phyloP scores from a whole-genome alignment of 2,888 invertebrate genomes.

The Diarsia rubi region DNA sequence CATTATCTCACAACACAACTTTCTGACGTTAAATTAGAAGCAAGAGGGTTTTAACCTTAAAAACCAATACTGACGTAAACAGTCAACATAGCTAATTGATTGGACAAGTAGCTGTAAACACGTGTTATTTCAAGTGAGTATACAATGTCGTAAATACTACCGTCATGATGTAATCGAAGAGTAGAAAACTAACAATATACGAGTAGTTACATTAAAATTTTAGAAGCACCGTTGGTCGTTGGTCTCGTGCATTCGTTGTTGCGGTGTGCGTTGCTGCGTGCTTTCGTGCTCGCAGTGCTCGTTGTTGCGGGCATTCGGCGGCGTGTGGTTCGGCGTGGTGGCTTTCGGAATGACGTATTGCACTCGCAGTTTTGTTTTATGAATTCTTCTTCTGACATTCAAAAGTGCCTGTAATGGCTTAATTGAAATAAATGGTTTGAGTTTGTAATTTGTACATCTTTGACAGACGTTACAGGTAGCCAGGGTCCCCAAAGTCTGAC shows the following conservation, averaged over 20 bases:
- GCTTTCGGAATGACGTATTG: too few relatives aligned
- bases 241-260: too few relatives aligned
- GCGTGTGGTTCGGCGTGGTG: too few relatives aligned
- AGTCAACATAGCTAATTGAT: slow-evolving; percentile 44
- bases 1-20: neutral
- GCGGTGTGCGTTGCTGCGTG: too few relatives aligned
- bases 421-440: too few relatives aligned
- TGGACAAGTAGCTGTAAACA: slow-evolving; percentile 44
- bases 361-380: too few relatives aligned
- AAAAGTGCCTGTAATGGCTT: too few relatives aligned
- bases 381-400: too few relatives aligned
- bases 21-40: neutral
- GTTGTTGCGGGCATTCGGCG: too few relatives aligned
- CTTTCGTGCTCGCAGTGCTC: too few relatives aligned
- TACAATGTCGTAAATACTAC: slow-evolving; percentile 45
- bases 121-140: slow-evolving; percentile 38
- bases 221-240: neutral
- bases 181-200: slow-evolving; percentile 4
- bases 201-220: neutral
- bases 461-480: neutral
- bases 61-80: slow-evolving; percentile 24
- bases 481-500: neutral
- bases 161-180: slow-evolving; percentile 32
- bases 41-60: slow-evolving; percentile 35
- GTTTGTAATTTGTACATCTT: too few relatives aligned